Evolutionary conservation across 2,888 invertebrate species (phyloP).

Genomic region (Luperina nickerlii): DNA sequence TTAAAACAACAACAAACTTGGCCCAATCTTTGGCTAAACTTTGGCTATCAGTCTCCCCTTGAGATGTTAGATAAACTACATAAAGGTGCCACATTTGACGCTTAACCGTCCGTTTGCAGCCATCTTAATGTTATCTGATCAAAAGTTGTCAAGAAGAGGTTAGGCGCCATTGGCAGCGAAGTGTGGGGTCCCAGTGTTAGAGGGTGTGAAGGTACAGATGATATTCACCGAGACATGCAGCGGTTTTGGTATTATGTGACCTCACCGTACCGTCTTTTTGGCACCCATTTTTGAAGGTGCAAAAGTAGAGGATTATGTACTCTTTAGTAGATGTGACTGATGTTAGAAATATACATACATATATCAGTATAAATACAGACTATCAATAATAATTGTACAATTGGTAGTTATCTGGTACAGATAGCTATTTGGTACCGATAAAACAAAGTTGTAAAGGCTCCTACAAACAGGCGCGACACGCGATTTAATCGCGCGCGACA

Average conservation of each 20-base stretch:
- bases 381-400: neutral
- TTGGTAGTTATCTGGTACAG: neutral
- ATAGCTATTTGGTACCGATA: neutral
- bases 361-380: neutral
- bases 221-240: conserved; percentile 82
- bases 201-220: neutral
- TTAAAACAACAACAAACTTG: conserved; percentile 45
- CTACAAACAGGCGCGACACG: no score
- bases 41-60: conserved; percentile 55
- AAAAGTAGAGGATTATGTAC: neutral
- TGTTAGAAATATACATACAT: no score
- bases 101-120: conserved; percentile 74
- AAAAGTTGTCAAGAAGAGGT: conserved; percentile 82
- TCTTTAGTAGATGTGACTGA: conserved; percentile 21
- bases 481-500: no score
- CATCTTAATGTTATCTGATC: conserved; percentile 83
- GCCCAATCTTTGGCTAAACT: conserved; percentile 51
- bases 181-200: conserved; percentile 37
- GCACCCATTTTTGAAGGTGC: conserved; percentile 59
- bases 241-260: conserved; percentile 64
- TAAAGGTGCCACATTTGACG: conserved; percentile 77
- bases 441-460: neutral
- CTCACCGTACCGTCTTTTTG: conserved; percentile 54
- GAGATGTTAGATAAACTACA: conserved; percentile 70
- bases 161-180: conserved; percentile 60